Evolutionary conservation across 2,888 invertebrate genomes (phyloP), one percentile per base, ranked within the genome.

Genomic region (Andrena marginata): DNA sequence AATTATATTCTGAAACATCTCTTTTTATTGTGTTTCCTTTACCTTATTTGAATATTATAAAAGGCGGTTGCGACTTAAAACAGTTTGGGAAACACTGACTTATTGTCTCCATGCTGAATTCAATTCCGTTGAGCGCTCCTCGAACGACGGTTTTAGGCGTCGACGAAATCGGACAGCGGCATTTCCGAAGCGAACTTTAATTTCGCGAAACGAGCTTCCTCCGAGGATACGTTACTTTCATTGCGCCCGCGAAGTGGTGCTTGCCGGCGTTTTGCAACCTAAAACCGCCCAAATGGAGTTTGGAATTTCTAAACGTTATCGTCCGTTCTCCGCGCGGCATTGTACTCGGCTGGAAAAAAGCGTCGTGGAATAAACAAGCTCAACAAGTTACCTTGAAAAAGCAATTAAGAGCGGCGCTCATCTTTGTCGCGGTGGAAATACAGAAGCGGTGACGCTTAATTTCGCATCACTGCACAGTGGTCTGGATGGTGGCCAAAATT

Each of bases 341-440:
- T 56, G 56, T 56, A 23, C 56, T 23, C 23, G 26, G 8, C 23
- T 23, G 23, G 20, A 2, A 13, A 56, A 64, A 49, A 8, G 49
- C 31, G 33, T 16, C 49, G 31, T 13, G 29, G 56, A 48, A 72
- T 77, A 72, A 77, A 77, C 77, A 72, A 67, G 77, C 67, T 42
- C 23, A 2, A 29, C 23, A 42, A 42, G 42, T 16, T 42, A 42
- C 16, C 29, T 59, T 23, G 64, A 48, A 64, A 56, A 59, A 48
- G 42, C 64, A 77, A 72, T 59, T 48, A 77, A 56, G 10, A 20
- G 31, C 20, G 8, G 4, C 65, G 35, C 16, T 26, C 16, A 20
- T 29, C 7, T 71, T 54, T 23, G 26, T 59, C 29, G 42, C 20
- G 42, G 16, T 42, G 42, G 26, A 49, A 64, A 16, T 23, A 42